Conservation (phyloP, 30 jellyfish, hydroid and myxozoan species). For the Catostylus mosaicus region DNA sequence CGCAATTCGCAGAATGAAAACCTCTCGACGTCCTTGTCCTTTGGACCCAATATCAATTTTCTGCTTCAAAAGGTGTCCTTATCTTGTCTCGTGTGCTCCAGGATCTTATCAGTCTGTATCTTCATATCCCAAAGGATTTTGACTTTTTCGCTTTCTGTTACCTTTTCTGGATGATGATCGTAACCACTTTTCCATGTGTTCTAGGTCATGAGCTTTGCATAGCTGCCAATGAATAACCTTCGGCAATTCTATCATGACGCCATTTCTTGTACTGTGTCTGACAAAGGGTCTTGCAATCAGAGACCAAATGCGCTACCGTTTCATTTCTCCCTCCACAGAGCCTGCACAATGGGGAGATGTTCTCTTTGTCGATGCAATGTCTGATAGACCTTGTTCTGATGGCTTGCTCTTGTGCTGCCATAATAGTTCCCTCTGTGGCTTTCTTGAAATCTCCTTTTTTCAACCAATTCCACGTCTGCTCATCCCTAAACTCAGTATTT, state of each 20-base stretch:
- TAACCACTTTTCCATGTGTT: no score
- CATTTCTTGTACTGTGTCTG: slow-evolving; percentile 37
- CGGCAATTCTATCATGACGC: slow-evolving; percentile 10
- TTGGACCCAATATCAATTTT: background rate
- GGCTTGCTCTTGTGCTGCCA: slow-evolving; percentile 45
- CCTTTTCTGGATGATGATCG: slow-evolving; percentile 16
- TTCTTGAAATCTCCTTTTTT: slow-evolving; percentile 33
- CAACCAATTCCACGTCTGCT: slow-evolving; percentile 28
- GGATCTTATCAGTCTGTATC: slow-evolving; percentile 13
- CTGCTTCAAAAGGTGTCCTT: background rate
- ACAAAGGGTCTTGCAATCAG: slow-evolving; percentile 27
- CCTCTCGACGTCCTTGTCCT: background rate
- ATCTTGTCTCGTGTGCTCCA: slow-evolving; percentile 12
- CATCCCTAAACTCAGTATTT: slow-evolving; percentile 9
- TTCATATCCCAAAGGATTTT: background rate
- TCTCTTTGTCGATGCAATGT: slow-evolving; percentile 42
- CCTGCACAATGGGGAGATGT: slow-evolving; percentile 30
- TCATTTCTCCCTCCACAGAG: slow-evolving; percentile 20
- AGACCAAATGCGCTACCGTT: slow-evolving; percentile 14
- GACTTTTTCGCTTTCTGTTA: background rate
- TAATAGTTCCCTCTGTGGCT: slow-evolving; percentile 45
- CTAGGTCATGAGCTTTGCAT: slow-evolving; percentile 6
- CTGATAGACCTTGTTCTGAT: slow-evolving; percentile 36
- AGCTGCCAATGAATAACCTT: slow-evolving; percentile 30
- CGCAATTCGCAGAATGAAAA: background rate